Conservation (phyloP, 2,888 invertebrate genomes). For the Amblyjoppa fuscipennis region DNA sequence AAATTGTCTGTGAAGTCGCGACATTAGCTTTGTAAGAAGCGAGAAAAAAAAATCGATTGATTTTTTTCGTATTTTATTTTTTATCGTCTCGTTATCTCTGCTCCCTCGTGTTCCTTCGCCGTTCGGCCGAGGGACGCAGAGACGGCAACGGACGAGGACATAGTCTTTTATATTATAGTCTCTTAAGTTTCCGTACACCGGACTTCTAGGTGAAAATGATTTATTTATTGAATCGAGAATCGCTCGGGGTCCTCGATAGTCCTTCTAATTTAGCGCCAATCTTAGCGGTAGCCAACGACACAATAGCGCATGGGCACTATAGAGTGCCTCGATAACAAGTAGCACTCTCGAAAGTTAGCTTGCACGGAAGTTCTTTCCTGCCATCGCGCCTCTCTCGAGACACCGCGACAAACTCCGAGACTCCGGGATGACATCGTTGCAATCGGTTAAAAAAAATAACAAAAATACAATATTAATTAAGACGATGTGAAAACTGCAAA, state of each 20-base stretch:
- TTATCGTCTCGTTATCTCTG: conserved; percentile 22
- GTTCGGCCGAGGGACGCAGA: conserved; percentile 5
- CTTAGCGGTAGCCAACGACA: conserved; percentile 75
- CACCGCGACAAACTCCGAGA: conserved; percentile 21
- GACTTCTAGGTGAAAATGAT: conserved; percentile 35
- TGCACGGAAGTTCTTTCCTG: conserved; percentile 78
- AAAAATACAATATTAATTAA: background rate
- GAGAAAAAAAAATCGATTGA: conserved; percentile 23
- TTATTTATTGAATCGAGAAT: conserved; percentile 59
- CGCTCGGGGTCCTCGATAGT: conserved; percentile 41
- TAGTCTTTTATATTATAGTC: conserved; percentile 45
- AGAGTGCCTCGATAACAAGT: conserved; percentile 79
- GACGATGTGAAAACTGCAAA: conserved; percentile 4
- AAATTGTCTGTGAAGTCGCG: conserved; percentile 42
- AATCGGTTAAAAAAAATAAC: conserved; percentile 1
- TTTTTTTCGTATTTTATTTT: background rate
- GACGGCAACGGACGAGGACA: conserved; percentile 14
- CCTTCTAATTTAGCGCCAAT: conserved; percentile 64
- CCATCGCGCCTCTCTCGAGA: conserved; percentile 69
- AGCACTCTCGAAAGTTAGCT: conserved; percentile 83
- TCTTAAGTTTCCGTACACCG: conserved; percentile 40
- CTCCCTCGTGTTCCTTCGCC: conserved; percentile 5
- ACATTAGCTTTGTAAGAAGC: conserved; percentile 36
- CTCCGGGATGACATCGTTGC: conserved; percentile 15
- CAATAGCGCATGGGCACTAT: conserved; percentile 77